phyloP scores from a whole-genome alignment of 2,888 invertebrate species.

The Diarsia mendica region DNA sequence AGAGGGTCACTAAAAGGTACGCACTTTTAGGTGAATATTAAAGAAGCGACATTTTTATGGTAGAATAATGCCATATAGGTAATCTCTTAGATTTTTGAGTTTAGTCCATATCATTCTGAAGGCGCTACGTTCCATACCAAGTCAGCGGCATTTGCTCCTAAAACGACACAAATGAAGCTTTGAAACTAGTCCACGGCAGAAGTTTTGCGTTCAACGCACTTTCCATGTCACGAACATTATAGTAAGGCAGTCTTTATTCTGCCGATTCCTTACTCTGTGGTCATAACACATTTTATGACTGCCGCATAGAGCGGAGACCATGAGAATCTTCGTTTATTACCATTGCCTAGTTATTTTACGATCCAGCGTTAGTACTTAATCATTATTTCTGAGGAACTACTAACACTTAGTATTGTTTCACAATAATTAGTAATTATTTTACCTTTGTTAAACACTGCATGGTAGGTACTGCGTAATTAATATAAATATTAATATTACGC shows the following conservation, averaged over 20 bases:
- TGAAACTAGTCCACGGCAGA: background rate
- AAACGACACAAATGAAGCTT: background rate
- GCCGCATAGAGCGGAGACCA: background rate
- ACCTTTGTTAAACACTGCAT: background rate
- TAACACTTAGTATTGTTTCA: slow-evolving; percentile 24
- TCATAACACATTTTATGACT: slow-evolving; percentile 19
- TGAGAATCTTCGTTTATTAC: slow-evolving; percentile 31
- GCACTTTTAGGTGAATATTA: too few relatives aligned
- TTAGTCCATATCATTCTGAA: too few relatives aligned
- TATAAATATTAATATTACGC: background rate
- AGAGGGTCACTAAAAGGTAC: too few relatives aligned
- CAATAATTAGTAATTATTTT: slow-evolving; percentile 17
- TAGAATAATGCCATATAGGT: too few relatives aligned
- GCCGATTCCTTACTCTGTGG: background rate
- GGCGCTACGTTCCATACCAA: background rate
- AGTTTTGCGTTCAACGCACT: background rate
- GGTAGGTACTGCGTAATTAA: background rate
- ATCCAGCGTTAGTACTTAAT: slow-evolving; percentile 21
- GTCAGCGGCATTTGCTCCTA: background rate
- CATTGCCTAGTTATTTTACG: slow-evolving; percentile 21
- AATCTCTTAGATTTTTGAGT: too few relatives aligned
- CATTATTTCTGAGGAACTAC: slow-evolving; percentile 6
- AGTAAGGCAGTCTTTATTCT: background rate
- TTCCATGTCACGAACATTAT: background rate
- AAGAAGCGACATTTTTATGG: too few relatives aligned